Evolutionary conservation across 2,797 vertebrate species (phyloP).

Genomic region (Lepus townsendii): DNA sequence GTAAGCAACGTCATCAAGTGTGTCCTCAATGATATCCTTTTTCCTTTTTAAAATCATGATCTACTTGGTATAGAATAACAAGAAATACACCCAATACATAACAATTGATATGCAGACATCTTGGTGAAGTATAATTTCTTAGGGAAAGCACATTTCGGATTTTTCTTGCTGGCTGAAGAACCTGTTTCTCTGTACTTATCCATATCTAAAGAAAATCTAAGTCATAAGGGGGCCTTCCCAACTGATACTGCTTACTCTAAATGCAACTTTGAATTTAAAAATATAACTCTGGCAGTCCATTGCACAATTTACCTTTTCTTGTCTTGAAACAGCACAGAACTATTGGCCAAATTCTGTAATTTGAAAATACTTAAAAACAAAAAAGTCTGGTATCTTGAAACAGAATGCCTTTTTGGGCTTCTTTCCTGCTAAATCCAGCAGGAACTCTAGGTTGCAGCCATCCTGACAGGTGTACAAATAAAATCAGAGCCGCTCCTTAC

Average conservation of each 20-base stretch:
- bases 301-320: not conserved
- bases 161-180: conserved; percentile 11
- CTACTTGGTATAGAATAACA: not conserved
- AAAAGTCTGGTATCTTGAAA: not conserved
- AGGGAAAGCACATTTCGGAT: not conserved
- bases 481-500: conserved; percentile 1
- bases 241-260: not conserved
- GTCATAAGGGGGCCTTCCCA: not conserved
- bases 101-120: not conserved
- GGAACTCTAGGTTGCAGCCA: not conserved
- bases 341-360: conserved; percentile 22
- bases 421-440: not conserved
- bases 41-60: not conserved
- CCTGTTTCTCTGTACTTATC: not conserved
- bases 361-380: conserved; percentile 29
- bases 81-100: not conserved
- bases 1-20: not conserved
- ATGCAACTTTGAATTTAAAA: not conserved
- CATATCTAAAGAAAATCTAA: not conserved
- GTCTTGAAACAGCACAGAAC: not conserved
- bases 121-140: not conserved
- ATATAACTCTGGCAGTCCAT: not conserved
- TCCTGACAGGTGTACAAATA: conserved; percentile 57
- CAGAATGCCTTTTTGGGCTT: not conserved
- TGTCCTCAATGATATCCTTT: not conserved